Evolutionary conservation across 2,113 vertebrate genomes (phyloP).

Genomic region (Pteruthius melanotis): DNA sequence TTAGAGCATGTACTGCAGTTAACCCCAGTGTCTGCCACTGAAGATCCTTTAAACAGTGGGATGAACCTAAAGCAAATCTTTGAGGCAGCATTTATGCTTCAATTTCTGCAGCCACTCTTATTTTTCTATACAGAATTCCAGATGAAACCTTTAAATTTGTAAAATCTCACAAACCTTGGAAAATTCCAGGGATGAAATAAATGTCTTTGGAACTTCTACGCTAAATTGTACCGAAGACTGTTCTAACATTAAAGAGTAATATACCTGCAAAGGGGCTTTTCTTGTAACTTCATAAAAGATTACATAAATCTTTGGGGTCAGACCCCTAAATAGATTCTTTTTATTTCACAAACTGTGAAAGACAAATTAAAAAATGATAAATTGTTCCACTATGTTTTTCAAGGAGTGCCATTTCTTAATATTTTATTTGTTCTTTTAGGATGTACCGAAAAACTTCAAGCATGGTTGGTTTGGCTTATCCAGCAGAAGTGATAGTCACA

Average conservation of each 20-base stretch:
- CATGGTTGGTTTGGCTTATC: slow-evolving; percentile 92
- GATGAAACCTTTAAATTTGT: neutral
- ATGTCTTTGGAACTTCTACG: neutral
- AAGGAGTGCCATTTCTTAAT: neutral
- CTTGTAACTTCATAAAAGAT: neutral
- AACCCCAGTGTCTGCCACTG: neutral
- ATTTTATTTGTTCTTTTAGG: slow-evolving; percentile 72
- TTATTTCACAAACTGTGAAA: neutral
- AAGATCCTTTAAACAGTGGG: neutral
- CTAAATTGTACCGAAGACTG: neutral
- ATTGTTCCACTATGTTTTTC: neutral
- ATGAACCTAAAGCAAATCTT: neutral
- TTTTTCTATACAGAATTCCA: neutral
- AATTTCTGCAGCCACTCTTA: neutral
- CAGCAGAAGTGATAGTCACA: slow-evolving; percentile 85
- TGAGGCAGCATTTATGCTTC: neutral
- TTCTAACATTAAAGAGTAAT: neutral
- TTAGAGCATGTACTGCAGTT: neutral
- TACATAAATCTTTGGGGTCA: neutral
- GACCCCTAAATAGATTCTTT: neutral
- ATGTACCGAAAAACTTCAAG: slow-evolving; percentile 97
- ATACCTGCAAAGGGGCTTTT: neutral
- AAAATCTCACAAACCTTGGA: neutral
- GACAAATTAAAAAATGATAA: neutral
- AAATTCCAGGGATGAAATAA: neutral